Evolutionary conservation across 2,888 invertebrate genomes (phyloP).

Genomic region (Blera fallax): DNA sequence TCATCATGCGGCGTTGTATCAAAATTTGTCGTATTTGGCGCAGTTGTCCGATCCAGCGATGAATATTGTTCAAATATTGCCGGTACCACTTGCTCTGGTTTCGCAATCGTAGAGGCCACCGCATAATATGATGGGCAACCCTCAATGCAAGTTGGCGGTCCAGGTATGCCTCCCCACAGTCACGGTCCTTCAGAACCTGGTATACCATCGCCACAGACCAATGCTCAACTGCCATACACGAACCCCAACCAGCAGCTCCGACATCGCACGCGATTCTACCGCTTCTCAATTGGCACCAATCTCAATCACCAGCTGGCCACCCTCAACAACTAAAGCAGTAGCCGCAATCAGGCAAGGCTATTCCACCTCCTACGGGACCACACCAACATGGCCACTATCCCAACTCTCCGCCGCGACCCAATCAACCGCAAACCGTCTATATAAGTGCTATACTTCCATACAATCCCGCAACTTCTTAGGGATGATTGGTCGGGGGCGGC

Average conservation of each 20-base stretch:
- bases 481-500: constrained; percentile 84
- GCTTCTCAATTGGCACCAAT: constrained; percentile 78
- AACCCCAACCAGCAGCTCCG: constrained; percentile 77
- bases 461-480: constrained; percentile 80
- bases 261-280: constrained; percentile 77
- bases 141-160: constrained; percentile 76
- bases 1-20: constrained; percentile 96
- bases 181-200: constrained; percentile 73
- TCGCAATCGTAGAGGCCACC: constrained; percentile 80
- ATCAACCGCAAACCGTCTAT: constrained; percentile 83
- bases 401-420: constrained; percentile 77
- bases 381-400: constrained; percentile 74
- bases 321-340: constrained; percentile 74
- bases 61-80: constrained; percentile 93
- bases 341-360: constrained; percentile 67
- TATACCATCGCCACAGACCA: constrained; percentile 73
- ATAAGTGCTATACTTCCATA: constrained; percentile 80
- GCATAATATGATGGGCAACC: constrained; percentile 78
- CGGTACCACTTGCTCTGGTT: constrained; percentile 87
- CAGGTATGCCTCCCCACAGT: constrained; percentile 82
- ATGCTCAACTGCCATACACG: constrained; percentile 77
- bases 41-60: constrained; percentile 98
- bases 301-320: constrained; percentile 74
- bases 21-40: constrained; percentile 97
- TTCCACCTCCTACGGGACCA: constrained; percentile 65